phyloP scores from a whole-genome alignment of 1,140 invertebrate species.

The Dinoponera quadriceps region DNA sequence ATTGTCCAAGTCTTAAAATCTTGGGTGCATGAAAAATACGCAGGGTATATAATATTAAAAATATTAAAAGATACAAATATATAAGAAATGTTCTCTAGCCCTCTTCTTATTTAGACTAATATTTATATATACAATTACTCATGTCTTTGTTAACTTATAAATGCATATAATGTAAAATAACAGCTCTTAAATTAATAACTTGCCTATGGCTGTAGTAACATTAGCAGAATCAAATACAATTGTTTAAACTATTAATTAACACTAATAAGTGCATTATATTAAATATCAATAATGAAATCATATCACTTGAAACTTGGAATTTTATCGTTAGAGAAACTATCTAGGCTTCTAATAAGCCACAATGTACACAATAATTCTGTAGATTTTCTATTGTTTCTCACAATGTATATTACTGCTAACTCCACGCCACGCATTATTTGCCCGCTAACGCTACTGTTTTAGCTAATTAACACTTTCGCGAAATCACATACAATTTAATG shows the following conservation, averaged over 20 bases:
- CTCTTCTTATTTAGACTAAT: neutral
- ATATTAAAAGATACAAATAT: neutral
- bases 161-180: no score
- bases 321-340: slow-evolving; percentile 1
- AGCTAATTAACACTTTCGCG: neutral
- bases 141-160: neutral
- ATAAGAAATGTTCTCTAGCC: neutral
- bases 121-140: neutral
- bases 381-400: neutral
- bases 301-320: neutral
- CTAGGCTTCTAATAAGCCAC: neutral
- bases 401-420: neutral
- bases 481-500: neutral
- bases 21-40: slow-evolving; percentile 85
- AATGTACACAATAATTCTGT: neutral
- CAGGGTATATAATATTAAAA: slow-evolving; percentile 79
- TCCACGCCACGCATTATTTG: neutral
- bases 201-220: no score
- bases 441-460: neutral
- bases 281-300: neutral
- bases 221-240: neutral
- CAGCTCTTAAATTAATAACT: no score
- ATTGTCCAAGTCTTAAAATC: slow-evolving; percentile 76
- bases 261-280: neutral
- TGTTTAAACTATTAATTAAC: neutral